Percentiles rank a stretch among this genome's conserved stretches.
Conservation (phyloP, 2,113 vertebrate genomes). For the Thamnaconus septentrionalis region DNA sequence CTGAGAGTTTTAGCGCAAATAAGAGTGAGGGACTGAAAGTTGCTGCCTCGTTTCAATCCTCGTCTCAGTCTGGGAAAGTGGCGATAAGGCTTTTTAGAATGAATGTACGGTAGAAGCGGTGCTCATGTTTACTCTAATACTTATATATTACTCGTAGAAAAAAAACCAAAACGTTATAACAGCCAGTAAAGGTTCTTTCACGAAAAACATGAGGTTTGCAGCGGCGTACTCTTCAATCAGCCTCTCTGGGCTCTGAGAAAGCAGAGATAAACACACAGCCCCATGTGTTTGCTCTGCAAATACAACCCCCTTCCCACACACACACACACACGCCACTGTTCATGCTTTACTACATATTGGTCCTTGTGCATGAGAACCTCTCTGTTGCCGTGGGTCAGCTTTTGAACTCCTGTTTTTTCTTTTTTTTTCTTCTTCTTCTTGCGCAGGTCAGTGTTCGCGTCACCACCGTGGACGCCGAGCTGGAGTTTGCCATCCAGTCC, state of each 20-base stretch:
- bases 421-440: slow-evolving; percentile 32
- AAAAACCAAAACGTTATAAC: not conserved
- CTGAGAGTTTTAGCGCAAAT: slow-evolving; percentile 18
- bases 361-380: slow-evolving; percentile 10
- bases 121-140: no score
- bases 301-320: slow-evolving; percentile 26
- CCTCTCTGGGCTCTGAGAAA: slow-evolving; percentile 26
- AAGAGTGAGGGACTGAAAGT: slow-evolving; percentile 1
- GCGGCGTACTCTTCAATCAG: slow-evolving; percentile 26
- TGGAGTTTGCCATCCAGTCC: slow-evolving; percentile 97
- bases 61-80: no score
- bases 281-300: slow-evolving; percentile 62
- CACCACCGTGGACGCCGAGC: slow-evolving; percentile 95
- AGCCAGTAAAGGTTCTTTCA: slow-evolving; percentile 4
- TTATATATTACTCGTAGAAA: no score
- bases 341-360: slow-evolving; percentile 1
- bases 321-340: slow-evolving; percentile 15
- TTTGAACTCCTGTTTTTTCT: slow-evolving; percentile 35
- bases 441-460: slow-evolving; percentile 93
- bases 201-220: slow-evolving; percentile 10
- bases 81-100: no score
- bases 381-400: slow-evolving; percentile 14
- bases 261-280: slow-evolving; percentile 41
- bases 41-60: not conserved
- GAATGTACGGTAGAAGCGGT: no score